These are phyloP conservation scores for Periparus ater DNA, from an alignment of 2,797 vertebrate genomes.

Conservation along the genomic window DNA sequence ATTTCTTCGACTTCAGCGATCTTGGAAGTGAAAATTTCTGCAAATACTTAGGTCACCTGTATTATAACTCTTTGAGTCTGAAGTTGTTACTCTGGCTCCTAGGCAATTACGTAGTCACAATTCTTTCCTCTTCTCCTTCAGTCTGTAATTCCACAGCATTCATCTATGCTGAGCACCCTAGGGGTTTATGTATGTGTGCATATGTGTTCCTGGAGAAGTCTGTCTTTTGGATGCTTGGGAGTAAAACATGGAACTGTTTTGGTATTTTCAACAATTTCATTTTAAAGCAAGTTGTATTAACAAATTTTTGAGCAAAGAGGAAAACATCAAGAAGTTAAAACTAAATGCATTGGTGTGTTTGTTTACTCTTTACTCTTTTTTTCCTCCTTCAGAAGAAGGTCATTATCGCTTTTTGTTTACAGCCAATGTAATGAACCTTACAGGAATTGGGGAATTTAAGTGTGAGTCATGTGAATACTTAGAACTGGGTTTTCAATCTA, in stretches of 20 bases:
- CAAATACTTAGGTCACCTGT: not conserved
- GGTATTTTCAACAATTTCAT: not conserved
- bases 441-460: not conserved
- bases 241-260: not conserved
- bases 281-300: not conserved
- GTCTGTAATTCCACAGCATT: not conserved
- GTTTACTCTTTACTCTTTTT: not conserved
- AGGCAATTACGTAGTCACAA: not conserved
- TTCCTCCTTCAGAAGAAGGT: not conserved
- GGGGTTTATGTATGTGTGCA: accelerated
- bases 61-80: not conserved
- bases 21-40: not conserved
- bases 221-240: not conserved
- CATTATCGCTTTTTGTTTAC: not conserved
- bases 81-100: not conserved
- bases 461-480: not conserved
- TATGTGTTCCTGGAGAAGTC: not conserved
- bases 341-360: not conserved
- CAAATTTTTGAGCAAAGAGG: not conserved
- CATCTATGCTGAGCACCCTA: not conserved
- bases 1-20: accelerated
- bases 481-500: not conserved
- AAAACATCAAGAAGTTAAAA: not conserved
- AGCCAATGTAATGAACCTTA: not conserved
- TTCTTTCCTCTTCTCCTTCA: not conserved